Percentiles rank a stretch among this genome's conserved stretches.
phyloP scores from a whole-genome alignment of 2,797 vertebrate species.

The Channallabes apus region DNA sequence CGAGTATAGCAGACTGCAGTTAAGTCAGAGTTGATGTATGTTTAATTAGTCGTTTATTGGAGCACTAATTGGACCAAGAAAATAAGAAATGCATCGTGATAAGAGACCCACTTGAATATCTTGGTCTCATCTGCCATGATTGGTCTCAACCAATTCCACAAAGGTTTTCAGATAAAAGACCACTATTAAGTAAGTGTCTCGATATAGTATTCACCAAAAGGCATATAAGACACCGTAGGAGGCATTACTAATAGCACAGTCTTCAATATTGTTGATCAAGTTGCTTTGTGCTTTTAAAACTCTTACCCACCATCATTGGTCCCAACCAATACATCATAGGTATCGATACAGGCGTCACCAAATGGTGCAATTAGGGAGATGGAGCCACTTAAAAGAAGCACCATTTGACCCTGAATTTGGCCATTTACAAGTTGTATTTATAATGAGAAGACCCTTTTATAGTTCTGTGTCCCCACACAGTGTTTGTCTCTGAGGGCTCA shows the following conservation, averaged over 20 bases:
- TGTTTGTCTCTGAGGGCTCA: background rate
- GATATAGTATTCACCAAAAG: background rate
- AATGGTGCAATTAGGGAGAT: background rate
- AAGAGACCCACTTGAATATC: background rate
- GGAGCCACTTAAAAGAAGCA: background rate
- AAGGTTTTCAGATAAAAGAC: background rate
- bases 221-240: background rate
- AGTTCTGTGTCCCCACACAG: background rate
- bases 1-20: background rate
- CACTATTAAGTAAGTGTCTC: no score
- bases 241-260: background rate
- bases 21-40: background rate
- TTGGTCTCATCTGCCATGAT: background rate
- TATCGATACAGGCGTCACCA: background rate
- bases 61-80: background rate
- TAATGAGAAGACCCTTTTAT: background rate
- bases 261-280: background rate
- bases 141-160: background rate
- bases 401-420: background rate
- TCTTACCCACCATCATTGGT: no score
- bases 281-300: background rate
- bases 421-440: background rate
- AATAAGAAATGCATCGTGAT: background rate
- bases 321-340: background rate
- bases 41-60: background rate